Evolutionary conservation across 2,888 invertebrate genomes (phyloP), one percentile per base, ranked within the genome.

Genomic region (Capitulum mitella): DNA sequence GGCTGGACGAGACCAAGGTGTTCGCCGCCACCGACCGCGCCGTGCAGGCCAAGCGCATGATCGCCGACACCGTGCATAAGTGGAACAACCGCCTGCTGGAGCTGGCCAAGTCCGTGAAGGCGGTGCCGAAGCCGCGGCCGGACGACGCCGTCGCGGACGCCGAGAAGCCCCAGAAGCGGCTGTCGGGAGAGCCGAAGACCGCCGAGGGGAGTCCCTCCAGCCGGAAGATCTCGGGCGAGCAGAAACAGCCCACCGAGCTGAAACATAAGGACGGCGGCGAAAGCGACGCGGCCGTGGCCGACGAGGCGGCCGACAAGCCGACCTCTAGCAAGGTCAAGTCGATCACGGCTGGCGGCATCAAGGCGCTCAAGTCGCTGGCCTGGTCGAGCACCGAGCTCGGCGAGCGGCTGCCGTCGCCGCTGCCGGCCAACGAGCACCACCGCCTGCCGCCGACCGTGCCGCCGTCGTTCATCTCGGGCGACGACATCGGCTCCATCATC

Each of bases 401-500:
- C 78, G 81, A 74, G 81, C 82, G 26, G 79, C 40, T 40, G n/a
- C 85, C 89, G 85, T 89, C 89, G 80, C 91, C 92, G 2, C 88
- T 92, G 83, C 87, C 89, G 26, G 82, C 87, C 0, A 89, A 90
- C 81, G 93, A 94, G 84, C 93, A 94, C 85, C 89, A 92, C 83
- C 87, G 90, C 10, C 85, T 93, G 37, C 90, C 91, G 0, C 83
- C 88, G 32, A 90, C 91, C 81, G 87, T 90, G n/a, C 90, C 91
- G 16, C 83, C 83, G 26, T 81, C 92, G n/a, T 88, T 92, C 2
- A 92, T 95, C 0, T 91, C 91, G 82, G 94, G 94, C 84, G 89
- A 89, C 64, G 93, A 95, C 85, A 91, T 92, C 0, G 93, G 93
- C 81, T 94, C 94, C 0, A 91, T 95, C 78, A 92, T 96, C 80